These are phyloP conservation scores for Aporophyla lueneburgensis DNA, from an alignment of 2,888 invertebrate genomes.

Conservation along the genomic window DNA sequence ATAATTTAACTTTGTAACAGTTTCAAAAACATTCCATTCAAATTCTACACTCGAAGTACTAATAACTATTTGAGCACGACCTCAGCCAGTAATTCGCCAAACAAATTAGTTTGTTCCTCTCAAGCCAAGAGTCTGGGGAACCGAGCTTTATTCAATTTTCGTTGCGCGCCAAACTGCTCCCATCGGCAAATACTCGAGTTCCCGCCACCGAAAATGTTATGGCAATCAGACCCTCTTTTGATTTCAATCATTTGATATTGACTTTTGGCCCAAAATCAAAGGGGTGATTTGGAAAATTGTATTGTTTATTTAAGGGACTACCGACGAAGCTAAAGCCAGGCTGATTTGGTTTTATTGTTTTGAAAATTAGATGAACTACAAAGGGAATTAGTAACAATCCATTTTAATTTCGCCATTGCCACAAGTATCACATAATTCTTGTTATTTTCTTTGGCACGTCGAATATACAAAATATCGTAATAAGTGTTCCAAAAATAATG, in stretches of 20 bases:
- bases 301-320: background rate
- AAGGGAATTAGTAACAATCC: background rate
- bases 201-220: constrained; percentile 9
- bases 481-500: background rate
- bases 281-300: background rate
- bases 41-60: constrained; percentile 11
- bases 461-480: background rate
- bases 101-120: constrained; percentile 46
- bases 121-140: constrained; percentile 3
- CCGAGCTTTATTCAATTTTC: constrained; percentile 44
- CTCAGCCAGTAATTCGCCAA: constrained; percentile 36
- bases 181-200: constrained; percentile 3
- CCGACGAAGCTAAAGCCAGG: background rate
- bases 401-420: background rate
- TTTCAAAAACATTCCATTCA: constrained; percentile 2
- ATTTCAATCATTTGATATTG: constrained; percentile 22
- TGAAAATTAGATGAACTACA: background rate
- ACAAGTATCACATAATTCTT: background rate
- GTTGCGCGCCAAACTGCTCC: constrained; percentile 21
- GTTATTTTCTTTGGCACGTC: background rate
- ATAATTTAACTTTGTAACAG: background rate
- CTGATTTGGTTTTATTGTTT: background rate
- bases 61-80: constrained; percentile 34
- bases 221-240: constrained; percentile 27
- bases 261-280: constrained; percentile 3